These are phyloP conservation scores for Pachymerium ferrugineum DNA, from an alignment of 2,888 invertebrate species.

Conservation along the genomic window DNA sequence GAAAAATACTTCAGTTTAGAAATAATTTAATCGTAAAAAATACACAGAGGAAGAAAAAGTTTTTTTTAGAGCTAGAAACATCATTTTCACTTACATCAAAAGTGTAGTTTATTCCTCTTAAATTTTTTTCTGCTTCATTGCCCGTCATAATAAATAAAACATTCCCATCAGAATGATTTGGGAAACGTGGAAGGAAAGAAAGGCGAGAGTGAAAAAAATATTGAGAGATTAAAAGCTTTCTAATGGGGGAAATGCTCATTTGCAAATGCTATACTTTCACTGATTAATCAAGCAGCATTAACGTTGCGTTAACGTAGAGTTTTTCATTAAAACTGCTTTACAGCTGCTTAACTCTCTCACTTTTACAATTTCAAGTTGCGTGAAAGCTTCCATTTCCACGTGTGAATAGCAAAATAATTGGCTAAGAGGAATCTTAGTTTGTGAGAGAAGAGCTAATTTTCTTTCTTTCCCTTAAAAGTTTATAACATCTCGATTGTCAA, in stretches of 20 bases:
- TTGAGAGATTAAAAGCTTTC: neutral
- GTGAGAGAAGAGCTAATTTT: slow-evolving; percentile 13
- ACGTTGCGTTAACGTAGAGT: neutral
- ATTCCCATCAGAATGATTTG: neutral
- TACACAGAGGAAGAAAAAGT: neutral
- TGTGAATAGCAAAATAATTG: slow-evolving; percentile 8
- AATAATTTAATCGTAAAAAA: neutral
- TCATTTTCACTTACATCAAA: too few species aligned
- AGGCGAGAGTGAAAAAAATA: neutral
- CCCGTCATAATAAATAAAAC: slow-evolving; percentile 5
- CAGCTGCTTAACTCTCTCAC: slow-evolving; percentile 21
- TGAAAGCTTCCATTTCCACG: slow-evolving; percentile 20
- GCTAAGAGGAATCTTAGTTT: slow-evolving; percentile 23
- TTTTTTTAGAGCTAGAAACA: neutral
- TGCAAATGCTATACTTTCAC: slow-evolving; percentile 10
- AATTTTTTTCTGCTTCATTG: too few species aligned
- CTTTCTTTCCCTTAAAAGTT: slow-evolving; percentile 5
- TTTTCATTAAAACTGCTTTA: slow-evolving; percentile 24
- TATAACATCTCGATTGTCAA: neutral
- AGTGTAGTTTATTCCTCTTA: neutral
- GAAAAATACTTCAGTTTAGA: neutral
- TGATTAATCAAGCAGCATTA: slow-evolving; percentile 21
- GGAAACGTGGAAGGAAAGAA: neutral
- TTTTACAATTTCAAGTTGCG: slow-evolving; percentile 6
- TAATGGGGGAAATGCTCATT: slow-evolving; percentile 20